Conservation (phyloP, 2,888 invertebrate genomes). For the Azorinus chamasolen region DNA sequence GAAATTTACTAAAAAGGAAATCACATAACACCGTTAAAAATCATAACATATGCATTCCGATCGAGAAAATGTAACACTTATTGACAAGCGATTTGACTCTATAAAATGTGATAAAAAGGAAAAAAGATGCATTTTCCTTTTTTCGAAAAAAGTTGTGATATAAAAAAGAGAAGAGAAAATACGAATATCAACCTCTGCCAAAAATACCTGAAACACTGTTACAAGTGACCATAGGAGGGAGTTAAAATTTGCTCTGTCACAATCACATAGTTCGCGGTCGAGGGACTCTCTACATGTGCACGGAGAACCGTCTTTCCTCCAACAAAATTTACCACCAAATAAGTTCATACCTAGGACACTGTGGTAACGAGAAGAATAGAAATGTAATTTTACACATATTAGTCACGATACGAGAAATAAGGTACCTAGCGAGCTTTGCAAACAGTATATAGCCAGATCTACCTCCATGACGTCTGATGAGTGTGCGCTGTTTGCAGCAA, state of each 20-base stretch:
- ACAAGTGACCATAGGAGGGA: slow-evolving; percentile 87
- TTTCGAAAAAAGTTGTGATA: slow-evolving; percentile 6
- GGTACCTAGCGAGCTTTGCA: too few species aligned
- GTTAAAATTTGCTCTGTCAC: slow-evolving; percentile 88
- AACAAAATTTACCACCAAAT: slow-evolving; percentile 99
- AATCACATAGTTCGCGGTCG: slow-evolving; percentile 86
- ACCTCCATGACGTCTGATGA: too few species aligned
- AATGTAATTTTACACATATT: too few species aligned
- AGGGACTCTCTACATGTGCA: slow-evolving; percentile 96
- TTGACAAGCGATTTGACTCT: not conserved
- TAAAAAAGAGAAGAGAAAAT: slow-evolving; percentile 33
- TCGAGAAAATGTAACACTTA: too few species aligned
- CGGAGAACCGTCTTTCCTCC: slow-evolving; percentile 88
- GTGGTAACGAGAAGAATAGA: slow-evolving; percentile 87
- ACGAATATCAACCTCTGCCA: slow-evolving; percentile 19
- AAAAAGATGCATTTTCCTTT: slow-evolving; percentile 16
- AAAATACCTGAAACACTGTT: slow-evolving; percentile 87
- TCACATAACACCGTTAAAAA: not conserved
- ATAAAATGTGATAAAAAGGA: slow-evolving; percentile 10
- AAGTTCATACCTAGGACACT: slow-evolving; percentile 99
- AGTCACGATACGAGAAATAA: too few species aligned
- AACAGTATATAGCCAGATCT: too few species aligned
- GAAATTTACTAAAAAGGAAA: slow-evolving; percentile 5
- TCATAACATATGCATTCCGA: not conserved
- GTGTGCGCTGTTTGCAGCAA: too few species aligned